phyloP scores from a whole-genome alignment of 2,888 invertebrate species.

The Embidobia sp. region DNA sequence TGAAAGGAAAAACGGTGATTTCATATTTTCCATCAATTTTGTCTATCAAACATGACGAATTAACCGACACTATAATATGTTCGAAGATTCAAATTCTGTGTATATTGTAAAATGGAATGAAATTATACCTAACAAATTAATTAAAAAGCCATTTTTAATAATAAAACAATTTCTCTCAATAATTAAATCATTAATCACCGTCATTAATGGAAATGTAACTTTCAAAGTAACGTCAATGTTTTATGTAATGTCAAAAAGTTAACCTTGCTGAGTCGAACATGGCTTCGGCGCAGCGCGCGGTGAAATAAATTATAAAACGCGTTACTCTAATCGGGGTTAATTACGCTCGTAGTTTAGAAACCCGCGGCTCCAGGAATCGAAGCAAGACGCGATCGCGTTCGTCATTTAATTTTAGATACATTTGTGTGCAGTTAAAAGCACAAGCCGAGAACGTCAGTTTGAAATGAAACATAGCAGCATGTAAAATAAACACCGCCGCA shows the following conservation, averaged over 20 bases:
- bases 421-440: conserved; percentile 15
- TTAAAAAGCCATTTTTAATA: no score
- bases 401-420: conserved; percentile 48
- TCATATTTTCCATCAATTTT: conserved; percentile 4
- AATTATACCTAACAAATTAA: no score
- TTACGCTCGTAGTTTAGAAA: conserved; percentile 39
- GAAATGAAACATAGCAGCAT: conserved; percentile 19
- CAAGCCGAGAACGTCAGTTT: conserved; percentile 7
- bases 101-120: no score
- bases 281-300: neutral
- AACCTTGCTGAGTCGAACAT: conserved; percentile 10
- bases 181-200: no score
- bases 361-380: conserved; percentile 29
- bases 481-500: conserved; percentile 38
- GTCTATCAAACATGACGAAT: no score
- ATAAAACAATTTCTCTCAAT: no score
- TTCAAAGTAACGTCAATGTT: no score
- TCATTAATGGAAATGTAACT: no score
- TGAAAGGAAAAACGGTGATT: conserved; percentile 18
- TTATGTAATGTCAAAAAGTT: conserved; percentile 10
- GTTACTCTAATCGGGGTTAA: conserved; percentile 42
- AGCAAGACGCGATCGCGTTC: conserved; percentile 41
- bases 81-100: no score
- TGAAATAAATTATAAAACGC: conserved; percentile 17
- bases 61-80: no score